Conservation (phyloP, 1,140 invertebrate genomes). For the Caenorhabditis briggsae region DNA sequence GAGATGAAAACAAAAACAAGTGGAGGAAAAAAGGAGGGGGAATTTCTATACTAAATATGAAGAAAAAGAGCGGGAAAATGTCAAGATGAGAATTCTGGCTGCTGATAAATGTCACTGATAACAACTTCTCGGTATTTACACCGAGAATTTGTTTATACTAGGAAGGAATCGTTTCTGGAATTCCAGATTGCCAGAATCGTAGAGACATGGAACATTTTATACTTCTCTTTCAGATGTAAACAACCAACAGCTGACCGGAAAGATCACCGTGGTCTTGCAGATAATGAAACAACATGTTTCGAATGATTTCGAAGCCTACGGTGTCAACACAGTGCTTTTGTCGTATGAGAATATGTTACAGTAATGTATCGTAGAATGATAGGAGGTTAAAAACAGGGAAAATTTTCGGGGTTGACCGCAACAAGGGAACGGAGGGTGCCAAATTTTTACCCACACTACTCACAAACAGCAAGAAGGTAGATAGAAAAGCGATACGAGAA, state of each 20-base stretch:
- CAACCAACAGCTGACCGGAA: too few relatives aligned
- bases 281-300: too few relatives aligned
- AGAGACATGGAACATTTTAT: too few relatives aligned
- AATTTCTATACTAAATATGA: neutral
- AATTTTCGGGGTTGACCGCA: slow-evolving; percentile 20
- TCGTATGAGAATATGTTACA: too few relatives aligned
- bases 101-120: slow-evolving; percentile 24
- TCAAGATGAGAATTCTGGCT: neutral
- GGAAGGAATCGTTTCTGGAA: neutral
- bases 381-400: neutral
- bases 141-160: neutral
- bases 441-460: neutral
- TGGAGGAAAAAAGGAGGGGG: neutral
- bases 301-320: too few relatives aligned
- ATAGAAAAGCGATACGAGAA: slow-evolving; percentile 27
- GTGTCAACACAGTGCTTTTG: too few relatives aligned
- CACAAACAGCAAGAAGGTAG: slow-evolving; percentile 48
- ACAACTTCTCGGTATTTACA: neutral
- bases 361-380: too few relatives aligned
- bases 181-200: neutral
- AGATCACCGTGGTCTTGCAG: too few relatives aligned
- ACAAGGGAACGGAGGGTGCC: neutral
- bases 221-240: too few relatives aligned
- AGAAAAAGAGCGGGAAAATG: neutral
- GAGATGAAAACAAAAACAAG: neutral